Evolutionary conservation across 2,113 vertebrate species (phyloP).

Genomic region (Gallinago paraguaiae): DNA sequence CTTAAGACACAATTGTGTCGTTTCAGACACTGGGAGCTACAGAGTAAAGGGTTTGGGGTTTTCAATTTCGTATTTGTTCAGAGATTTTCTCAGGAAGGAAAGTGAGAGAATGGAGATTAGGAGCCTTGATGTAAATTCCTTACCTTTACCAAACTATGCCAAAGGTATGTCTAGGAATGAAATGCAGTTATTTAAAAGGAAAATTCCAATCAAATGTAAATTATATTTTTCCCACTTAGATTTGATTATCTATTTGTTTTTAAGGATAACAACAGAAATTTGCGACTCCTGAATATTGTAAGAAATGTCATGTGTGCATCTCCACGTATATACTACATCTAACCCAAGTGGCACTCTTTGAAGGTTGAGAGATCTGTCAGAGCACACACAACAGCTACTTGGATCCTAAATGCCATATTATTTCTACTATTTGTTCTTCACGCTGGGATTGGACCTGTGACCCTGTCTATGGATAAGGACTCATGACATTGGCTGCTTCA

Average conservation of each 20-base stretch:
- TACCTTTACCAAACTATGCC: background rate
- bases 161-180: background rate
- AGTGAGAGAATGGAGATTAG: background rate
- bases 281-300: background rate
- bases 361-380: background rate
- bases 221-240: background rate
- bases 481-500: background rate
- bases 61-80: background rate
- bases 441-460: background rate
- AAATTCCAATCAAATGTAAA: background rate
- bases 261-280: background rate
- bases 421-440: background rate
- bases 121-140: background rate
- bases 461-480: background rate
- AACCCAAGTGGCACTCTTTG: background rate
- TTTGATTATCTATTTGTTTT: background rate
- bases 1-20: background rate
- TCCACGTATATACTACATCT: background rate
- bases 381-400: background rate
- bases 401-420: background rate
- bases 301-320: background rate
- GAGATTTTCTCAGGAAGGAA: background rate
- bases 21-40: background rate
- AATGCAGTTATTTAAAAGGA: background rate
- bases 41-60: background rate